Evolutionary conservation across 2,113 vertebrate genomes (phyloP).

Genomic region (Tupaia chinensis): DNA sequence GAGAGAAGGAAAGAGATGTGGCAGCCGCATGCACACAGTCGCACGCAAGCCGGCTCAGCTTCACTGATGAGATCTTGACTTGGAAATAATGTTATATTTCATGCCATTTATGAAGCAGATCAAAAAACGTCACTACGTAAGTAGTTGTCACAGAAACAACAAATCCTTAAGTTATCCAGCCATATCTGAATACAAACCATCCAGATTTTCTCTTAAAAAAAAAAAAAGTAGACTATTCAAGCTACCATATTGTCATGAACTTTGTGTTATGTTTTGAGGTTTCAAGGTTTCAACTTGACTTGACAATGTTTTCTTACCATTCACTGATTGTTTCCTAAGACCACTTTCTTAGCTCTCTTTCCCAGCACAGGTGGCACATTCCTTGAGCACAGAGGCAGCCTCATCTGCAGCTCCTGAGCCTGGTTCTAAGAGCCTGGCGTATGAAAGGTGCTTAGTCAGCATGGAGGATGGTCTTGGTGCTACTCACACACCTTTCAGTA

Average conservation of each 20-base stretch:
- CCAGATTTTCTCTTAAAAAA: background rate
- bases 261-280: background rate
- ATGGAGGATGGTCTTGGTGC: background rate
- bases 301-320: background rate
- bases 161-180: slow-evolving; percentile 49
- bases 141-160: slow-evolving; percentile 61
- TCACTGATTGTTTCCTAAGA: background rate
- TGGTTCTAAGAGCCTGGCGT: fast-evolving
- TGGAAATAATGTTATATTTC: slow-evolving; percentile 56
- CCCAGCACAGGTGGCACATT: background rate
- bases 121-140: slow-evolving; percentile 55
- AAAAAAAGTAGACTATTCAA: background rate
- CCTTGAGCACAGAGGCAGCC: background rate
- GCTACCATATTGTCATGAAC: background rate
- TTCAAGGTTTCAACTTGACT: background rate
- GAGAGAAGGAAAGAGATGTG: background rate
- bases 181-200: background rate
- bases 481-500: background rate
- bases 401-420: background rate
- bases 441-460: background rate
- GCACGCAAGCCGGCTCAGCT: background rate
- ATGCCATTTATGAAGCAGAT: slow-evolving; percentile 56
- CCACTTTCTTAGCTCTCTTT: background rate
- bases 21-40: background rate
- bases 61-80: slow-evolving; percentile 62